Evolutionary conservation across 2,113 vertebrate species (phyloP).

Genomic region (Barbus barbus): DNA sequence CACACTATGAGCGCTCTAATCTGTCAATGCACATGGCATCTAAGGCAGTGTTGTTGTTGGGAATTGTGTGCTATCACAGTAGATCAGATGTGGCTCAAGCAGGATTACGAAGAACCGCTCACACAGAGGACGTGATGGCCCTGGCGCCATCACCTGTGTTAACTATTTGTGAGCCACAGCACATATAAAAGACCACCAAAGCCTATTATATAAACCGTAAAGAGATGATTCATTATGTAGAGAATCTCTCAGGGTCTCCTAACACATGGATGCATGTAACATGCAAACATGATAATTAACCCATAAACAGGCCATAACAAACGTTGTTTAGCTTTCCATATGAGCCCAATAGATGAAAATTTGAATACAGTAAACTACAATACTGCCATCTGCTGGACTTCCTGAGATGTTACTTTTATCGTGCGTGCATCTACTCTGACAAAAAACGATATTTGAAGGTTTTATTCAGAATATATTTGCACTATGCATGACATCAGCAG

Average conservation of each 20-base stretch:
- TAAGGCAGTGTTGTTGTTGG: background rate
- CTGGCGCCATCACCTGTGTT: background rate
- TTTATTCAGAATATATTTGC: background rate
- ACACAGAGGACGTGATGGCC: background rate
- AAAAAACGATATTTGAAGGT: background rate
- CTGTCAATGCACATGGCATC: slow-evolving; percentile 10
- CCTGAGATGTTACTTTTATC: background rate
- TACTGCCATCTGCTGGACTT: slow-evolving; percentile 67
- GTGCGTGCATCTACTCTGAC: background rate
- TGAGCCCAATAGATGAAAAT: background rate
- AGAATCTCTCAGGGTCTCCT: background rate
- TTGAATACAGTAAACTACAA: slow-evolving; percentile 52
- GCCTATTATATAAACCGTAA: background rate
- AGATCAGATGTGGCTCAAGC: slow-evolving; percentile 24
- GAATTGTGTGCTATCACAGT: slow-evolving; percentile 2
- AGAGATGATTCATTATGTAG: no score
- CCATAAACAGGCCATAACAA: background rate
- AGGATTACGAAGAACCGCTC: background rate
- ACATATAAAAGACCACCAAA: background rate
- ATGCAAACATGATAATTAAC: background rate
- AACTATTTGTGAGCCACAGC: background rate
- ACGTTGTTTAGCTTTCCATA: background rate
- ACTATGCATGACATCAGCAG: background rate
- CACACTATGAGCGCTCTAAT: slow-evolving; percentile 25
- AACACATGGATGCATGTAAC: background rate